phyloP scores from a whole-genome alignment of 2,888 invertebrate genomes.

The Amphipoea oculea region DNA sequence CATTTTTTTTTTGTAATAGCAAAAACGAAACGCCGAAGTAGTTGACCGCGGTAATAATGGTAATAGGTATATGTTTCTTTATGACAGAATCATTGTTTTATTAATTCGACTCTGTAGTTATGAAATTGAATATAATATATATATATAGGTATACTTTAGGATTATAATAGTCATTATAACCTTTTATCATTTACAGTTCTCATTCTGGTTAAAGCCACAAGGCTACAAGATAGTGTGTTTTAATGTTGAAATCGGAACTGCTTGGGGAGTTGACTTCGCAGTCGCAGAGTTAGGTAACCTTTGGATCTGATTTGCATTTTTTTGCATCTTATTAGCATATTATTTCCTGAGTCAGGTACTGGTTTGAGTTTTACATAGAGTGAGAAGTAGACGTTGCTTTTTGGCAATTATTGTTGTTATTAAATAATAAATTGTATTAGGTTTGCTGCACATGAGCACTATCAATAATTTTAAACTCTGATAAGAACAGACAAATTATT shows the following conservation, averaged over 20 bases:
- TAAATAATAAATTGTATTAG: neutral
- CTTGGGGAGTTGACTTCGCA: constrained; percentile 1
- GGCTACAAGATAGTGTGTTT: constrained; percentile 23
- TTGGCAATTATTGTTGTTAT: neutral
- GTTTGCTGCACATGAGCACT: neutral
- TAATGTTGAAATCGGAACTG: constrained; percentile 36
- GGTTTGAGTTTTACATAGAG: constrained; percentile 10
- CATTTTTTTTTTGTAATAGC: constrained; percentile 76
- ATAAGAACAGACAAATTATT: neutral
- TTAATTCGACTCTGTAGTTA: constrained; percentile 40
- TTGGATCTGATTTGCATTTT: constrained; percentile 35
- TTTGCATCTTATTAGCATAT: constrained; percentile 42
- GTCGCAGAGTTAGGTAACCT: constrained; percentile 32
- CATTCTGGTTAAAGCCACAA: neutral
- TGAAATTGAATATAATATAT: constrained; percentile 46
- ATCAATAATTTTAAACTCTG: neutral
- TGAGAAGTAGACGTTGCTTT: constrained; percentile 9
- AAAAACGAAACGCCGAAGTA: constrained; percentile 74
- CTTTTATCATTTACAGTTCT: constrained; percentile 25
- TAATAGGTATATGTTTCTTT: constrained; percentile 65
- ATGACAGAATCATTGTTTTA: constrained; percentile 59
- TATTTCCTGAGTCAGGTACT: constrained; percentile 28
- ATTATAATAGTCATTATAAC: constrained; percentile 31
- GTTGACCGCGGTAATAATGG: constrained; percentile 66
- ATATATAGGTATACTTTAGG: no score